Conservation (phyloP, 1,140 invertebrate genomes). For the Calephelis virginiensis region DNA sequence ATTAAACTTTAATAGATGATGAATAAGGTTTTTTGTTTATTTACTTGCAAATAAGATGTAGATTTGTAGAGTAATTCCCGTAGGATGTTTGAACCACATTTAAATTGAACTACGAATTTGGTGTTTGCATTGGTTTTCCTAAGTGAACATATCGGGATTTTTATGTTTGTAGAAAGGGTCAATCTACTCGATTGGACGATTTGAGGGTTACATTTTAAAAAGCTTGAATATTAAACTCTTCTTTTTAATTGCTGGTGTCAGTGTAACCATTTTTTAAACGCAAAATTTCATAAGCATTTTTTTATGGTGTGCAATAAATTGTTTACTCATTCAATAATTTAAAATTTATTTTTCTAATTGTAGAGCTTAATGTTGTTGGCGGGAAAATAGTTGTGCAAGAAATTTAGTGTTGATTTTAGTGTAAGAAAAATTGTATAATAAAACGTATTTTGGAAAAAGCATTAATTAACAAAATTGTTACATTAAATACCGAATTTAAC, state of each 20-base stretch:
- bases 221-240: neutral
- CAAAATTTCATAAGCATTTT: too few relatives aligned
- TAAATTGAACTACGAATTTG: slow-evolving; percentile 53
- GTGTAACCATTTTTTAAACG: too few relatives aligned
- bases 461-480: too few relatives aligned
- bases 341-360: too few relatives aligned
- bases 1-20: slow-evolving; percentile 26
- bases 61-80: slow-evolving; percentile 41
- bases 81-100: slow-evolving; percentile 48
- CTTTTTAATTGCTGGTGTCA: neutral
- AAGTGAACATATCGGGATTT: slow-evolving; percentile 33
- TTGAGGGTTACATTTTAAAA: slow-evolving; percentile 6
- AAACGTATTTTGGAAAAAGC: too few relatives aligned
- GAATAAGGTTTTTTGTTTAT: slow-evolving; percentile 24
- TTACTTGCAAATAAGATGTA: neutral
- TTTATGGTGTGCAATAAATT: too few relatives aligned
- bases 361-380: too few relatives aligned
- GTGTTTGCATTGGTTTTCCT: slow-evolving; percentile 57
- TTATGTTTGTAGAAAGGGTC: slow-evolving; percentile 29
- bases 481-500: too few relatives aligned
- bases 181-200: neutral
- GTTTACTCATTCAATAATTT: too few relatives aligned
- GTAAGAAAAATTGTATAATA: too few relatives aligned
- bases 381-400: too few relatives aligned
- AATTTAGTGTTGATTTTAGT: too few relatives aligned